These are phyloP conservation scores for Megaceryle maxima DNA, from an alignment of 2,113 vertebrate species.

Conservation along the genomic window DNA sequence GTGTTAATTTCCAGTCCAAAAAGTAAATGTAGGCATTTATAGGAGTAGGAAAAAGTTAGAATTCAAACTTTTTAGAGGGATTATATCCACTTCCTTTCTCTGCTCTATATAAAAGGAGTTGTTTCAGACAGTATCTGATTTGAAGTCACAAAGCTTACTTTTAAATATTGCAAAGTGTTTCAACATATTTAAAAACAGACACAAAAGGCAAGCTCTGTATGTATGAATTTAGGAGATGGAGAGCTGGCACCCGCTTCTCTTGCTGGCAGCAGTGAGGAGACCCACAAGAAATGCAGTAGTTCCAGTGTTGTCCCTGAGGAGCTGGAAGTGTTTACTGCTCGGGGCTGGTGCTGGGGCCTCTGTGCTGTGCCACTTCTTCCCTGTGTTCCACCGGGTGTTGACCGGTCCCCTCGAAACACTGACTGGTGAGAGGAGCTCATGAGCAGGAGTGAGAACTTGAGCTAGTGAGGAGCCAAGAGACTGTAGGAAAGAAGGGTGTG, in stretches of 20 bases:
- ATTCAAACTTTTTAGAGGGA: background rate
- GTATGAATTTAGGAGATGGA: background rate
- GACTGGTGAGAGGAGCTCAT: fast-evolving
- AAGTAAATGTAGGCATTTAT: background rate
- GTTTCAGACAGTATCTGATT: background rate
- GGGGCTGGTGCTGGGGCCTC: background rate
- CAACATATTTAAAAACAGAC: background rate
- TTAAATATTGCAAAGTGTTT: background rate
- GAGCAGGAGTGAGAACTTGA: background rate
- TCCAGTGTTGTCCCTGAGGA: background rate
- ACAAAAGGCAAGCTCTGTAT: background rate
- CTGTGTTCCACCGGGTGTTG: background rate
- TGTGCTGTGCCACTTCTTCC: fast-evolving
- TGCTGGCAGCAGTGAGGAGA: background rate
- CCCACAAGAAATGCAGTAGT: background rate
- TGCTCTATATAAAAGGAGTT: background rate
- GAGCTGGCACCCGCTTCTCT: background rate
- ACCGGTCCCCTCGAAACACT: fast-evolving
- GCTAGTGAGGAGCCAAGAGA: background rate
- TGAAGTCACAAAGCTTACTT: background rate
- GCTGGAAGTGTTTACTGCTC: background rate
- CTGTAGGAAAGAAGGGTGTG: background rate
- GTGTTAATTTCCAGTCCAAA: background rate
- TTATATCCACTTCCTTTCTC: background rate
- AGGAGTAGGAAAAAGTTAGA: background rate